These are phyloP conservation scores for Tapirus terrestris DNA, from an alignment of 2,113 vertebrate species.

Conservation along the genomic window DNA sequence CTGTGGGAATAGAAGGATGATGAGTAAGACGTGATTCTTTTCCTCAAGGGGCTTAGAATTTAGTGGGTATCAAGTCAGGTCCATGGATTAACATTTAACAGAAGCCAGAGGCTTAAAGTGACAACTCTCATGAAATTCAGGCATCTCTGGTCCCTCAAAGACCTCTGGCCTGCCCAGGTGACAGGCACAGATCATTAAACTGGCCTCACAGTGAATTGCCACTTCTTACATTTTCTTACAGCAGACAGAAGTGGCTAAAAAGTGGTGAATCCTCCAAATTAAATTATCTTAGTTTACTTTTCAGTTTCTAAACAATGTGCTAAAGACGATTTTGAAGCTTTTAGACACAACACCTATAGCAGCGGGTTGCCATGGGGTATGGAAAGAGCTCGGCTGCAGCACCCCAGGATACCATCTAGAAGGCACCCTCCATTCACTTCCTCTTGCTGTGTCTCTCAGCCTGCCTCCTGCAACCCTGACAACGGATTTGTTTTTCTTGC, in stretches of 20 bases:
- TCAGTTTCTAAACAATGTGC: neutral
- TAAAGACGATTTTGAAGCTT: neutral
- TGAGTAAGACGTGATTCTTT: neutral
- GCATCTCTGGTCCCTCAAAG: neutral
- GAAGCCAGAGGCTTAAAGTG: neutral
- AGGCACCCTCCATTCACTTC: neutral
- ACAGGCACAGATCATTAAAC: conserved; percentile 5
- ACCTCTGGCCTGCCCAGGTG: neutral
- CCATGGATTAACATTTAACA: neutral
- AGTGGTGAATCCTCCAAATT: neutral
- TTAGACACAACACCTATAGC: neutral
- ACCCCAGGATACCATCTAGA: neutral
- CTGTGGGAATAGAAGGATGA: neutral
- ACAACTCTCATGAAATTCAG: neutral
- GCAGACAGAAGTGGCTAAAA: neutral
- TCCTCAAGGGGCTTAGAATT: conserved; percentile 23
- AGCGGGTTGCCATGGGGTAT: neutral
- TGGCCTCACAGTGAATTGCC: neutral
- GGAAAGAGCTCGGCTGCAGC: neutral
- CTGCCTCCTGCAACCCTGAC: neutral
- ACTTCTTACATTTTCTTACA: neutral
- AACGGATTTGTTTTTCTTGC: conserved; percentile 1
- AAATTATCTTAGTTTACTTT: neutral
- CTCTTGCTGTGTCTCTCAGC: neutral
- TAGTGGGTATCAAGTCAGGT: neutral